Conservation (phyloP, 2,888 invertebrate species). For the Drosophila hamatofila region DNA sequence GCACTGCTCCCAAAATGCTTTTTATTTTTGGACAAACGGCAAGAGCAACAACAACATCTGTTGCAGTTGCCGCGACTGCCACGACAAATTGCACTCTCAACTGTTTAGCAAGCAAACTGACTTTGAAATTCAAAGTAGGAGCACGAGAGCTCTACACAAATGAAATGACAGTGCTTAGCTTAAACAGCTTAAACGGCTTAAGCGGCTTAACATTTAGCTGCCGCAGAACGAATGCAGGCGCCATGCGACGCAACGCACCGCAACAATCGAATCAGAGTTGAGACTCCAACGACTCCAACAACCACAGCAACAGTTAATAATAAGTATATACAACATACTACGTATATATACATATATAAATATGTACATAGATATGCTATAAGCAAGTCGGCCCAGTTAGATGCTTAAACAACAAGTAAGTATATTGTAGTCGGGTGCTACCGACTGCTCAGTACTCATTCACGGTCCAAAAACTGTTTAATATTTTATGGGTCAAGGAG, state of each 20-base stretch:
- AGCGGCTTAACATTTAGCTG: conserved; percentile 11
- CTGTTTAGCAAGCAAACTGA: conserved; percentile 10
- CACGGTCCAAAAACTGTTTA: background rate
- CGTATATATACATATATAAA: background rate
- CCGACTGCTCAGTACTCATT: background rate
- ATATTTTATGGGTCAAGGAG: background rate
- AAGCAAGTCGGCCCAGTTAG: conserved; percentile 39
- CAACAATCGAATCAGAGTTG: conserved; percentile 8
- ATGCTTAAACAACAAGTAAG: conserved; percentile 7
- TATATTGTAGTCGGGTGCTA: background rate
- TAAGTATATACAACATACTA: conserved; percentile 26
- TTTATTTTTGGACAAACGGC: conserved; percentile 73
- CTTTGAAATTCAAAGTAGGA: conserved; percentile 14
- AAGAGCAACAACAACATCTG: conserved; percentile 21
- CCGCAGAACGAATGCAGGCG: conserved; percentile 21
- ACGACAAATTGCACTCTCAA: conserved; percentile 19
- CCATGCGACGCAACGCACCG: conserved; percentile 1
- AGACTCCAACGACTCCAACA: background rate
- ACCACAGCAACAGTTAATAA: conserved; percentile 15
- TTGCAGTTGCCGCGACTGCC: conserved; percentile 16
- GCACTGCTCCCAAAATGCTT: conserved; percentile 74
- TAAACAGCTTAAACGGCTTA: conserved; percentile 16
- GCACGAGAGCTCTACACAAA: background rate
- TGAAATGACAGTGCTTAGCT: conserved; percentile 6
- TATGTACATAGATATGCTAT: background rate